These are phyloP conservation scores for Neodiprion lecontei DNA, from an alignment of 1,140 invertebrate genomes.

Conservation along the genomic window DNA sequence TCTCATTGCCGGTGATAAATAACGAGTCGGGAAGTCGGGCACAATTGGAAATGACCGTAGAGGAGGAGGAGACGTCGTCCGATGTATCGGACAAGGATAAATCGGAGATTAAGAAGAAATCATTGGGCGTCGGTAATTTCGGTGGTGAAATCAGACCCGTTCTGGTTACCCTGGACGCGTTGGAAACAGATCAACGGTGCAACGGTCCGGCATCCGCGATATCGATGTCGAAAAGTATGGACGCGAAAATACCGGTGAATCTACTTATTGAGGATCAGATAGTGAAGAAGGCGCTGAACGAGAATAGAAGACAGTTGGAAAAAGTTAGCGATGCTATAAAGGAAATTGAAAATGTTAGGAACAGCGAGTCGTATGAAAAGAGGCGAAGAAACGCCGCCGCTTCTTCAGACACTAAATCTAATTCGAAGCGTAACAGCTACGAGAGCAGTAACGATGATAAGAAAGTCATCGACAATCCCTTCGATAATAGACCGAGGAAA, in stretches of 20 bases:
- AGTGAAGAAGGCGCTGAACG: constrained; percentile 57
- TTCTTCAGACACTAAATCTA: constrained; percentile 32
- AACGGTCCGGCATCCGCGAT: constrained; percentile 38
- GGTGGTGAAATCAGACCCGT: not conserved
- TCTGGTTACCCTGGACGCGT: constrained; percentile 19
- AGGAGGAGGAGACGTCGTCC: constrained; percentile 45
- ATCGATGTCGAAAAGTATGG: constrained; percentile 45
- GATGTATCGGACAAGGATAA: constrained; percentile 49
- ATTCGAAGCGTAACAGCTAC: constrained; percentile 46
- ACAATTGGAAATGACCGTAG: constrained; percentile 44
- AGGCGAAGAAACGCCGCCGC: constrained; percentile 39
- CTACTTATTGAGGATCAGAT: constrained; percentile 58
- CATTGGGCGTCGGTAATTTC: not conserved
- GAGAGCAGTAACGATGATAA: constrained; percentile 42
- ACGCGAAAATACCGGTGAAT: constrained; percentile 55
- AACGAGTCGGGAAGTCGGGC: constrained; percentile 52
- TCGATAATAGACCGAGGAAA: constrained; percentile 35
- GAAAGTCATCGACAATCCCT: constrained; percentile 32
- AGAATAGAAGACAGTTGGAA: constrained; percentile 56
- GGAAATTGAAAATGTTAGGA: constrained; percentile 56
- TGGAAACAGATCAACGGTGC: constrained; percentile 39
- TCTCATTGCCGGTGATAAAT: constrained; percentile 69
- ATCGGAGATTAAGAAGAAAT: constrained; percentile 15
- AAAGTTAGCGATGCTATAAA: constrained; percentile 59
- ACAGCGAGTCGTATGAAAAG: constrained; percentile 40